Evolutionary conservation across 1,140 invertebrate species (phyloP).

Genomic region (Ylistrum balloti): DNA sequence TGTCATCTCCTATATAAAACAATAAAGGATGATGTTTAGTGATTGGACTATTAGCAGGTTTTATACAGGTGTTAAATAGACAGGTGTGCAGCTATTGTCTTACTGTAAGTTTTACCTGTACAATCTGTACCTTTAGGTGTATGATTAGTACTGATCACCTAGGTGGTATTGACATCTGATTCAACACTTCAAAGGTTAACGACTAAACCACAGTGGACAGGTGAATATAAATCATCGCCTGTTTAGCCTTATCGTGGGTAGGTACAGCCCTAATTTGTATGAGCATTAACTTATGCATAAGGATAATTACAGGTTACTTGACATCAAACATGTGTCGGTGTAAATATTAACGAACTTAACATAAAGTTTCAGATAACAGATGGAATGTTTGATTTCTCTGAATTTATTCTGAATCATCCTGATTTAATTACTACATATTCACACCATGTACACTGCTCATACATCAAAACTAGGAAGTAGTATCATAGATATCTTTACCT

Average conservation of each 20-base stretch:
- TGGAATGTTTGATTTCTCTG: not conserved
- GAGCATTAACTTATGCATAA: not conserved
- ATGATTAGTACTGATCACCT: not conserved
- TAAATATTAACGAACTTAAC: constrained; percentile 40
- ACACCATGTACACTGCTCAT: not conserved
- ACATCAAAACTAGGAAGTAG: not conserved
- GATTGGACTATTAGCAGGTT: too few species aligned
- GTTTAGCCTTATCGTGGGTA: not conserved
- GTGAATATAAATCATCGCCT: constrained; percentile 6
- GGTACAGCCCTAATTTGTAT: constrained; percentile 24
- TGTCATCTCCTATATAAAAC: too few species aligned
- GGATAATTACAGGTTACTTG: constrained; percentile 18
- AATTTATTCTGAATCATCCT: constrained; percentile 18
- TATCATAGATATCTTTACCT: not conserved
- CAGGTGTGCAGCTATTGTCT: not conserved
- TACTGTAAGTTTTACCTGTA: not conserved
- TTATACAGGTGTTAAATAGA: not conserved
- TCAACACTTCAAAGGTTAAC: constrained; percentile 26
- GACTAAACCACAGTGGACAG: not conserved
- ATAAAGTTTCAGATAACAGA: constrained; percentile 18
- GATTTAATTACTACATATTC: not conserved
- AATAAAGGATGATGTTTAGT: too few species aligned
- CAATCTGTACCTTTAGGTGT: not conserved
- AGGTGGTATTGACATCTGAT: not conserved
- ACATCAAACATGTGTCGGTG: constrained; percentile 30